Evolutionary conservation across 2,888 invertebrate genomes (phyloP), one percentile per base, ranked within the genome.

Genomic region (Tenodera sinensis): DNA sequence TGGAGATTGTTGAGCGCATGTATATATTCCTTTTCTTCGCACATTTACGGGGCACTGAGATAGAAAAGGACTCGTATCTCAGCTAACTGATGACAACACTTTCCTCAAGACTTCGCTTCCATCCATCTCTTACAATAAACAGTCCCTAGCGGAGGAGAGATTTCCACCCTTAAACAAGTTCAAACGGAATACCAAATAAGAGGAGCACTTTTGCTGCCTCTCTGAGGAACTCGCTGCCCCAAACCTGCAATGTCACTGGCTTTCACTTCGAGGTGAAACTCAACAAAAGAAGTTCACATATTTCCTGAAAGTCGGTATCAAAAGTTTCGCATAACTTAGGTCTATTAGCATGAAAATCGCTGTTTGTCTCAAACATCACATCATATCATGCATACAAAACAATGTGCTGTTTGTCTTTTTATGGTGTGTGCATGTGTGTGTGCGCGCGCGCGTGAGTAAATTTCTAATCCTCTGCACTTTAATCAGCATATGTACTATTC

Each of bases 121-220:
- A 85, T 47, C 85, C 85, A 85, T 85, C 85, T 85, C 42, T 28
- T 85, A 85, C 85, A 85, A 85, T 85, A 47, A 85, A 85, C 85
- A 85, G 85, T 47, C 85, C 34, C 85, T 85, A 25, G 54, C 4
- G 85, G 47, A 47, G 85, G 47, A 47, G 85, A 28, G 81, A 89
- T 83, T 85, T 85, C 89, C 81, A 54, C 89, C 86, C 83, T 84
- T 89, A n/a, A 83, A 89, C 85, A 89, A 86, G 86, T 86, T 89
- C 88, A 89, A 89, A 89, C 87, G 84, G 89, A 89, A 89, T 89
- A 88, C 87, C 8, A 83, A 89, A 89, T 83, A 84, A 89, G 34
- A 4, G 25, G 20, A 82, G 87, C 89, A 89, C 89, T 89, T 87
- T 81, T 82, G 28, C 83, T 14, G 9, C 42, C 54, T 71, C 54